These are phyloP conservation scores for Stegostoma tigrinum DNA, from an alignment of 2,113 vertebrate species.

Conservation along the genomic window DNA sequence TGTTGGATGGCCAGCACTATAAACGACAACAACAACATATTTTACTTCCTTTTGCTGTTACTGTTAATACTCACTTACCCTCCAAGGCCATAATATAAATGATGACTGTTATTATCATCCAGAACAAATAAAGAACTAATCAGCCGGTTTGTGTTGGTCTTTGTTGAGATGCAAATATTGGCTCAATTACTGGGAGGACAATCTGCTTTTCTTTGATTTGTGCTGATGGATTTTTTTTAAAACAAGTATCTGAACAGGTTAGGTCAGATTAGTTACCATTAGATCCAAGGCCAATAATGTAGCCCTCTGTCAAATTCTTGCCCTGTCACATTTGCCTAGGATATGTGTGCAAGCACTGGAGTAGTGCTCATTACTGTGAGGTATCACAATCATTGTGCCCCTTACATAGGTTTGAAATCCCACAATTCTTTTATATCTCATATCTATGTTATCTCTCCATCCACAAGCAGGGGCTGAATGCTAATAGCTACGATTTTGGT, in stretches of 20 bases:
- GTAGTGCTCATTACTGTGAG: background rate
- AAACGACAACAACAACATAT: background rate
- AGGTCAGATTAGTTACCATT: background rate
- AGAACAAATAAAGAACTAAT: background rate
- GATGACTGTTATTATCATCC: background rate
- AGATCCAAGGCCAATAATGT: background rate
- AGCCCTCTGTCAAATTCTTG: background rate
- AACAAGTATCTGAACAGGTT: background rate
- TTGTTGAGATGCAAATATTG: background rate
- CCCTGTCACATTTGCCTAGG: background rate
- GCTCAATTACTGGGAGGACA: background rate
- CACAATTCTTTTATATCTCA: background rate
- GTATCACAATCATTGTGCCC: background rate
- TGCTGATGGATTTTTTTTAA: background rate
- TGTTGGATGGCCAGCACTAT: background rate
- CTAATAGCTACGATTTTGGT: too few relatives aligned
- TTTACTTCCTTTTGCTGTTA: background rate
- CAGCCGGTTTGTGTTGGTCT: background rate
- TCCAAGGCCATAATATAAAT: background rate
- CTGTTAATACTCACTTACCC: background rate
- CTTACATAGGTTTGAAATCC: background rate
- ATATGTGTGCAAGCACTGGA: background rate
- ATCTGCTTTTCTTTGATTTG: background rate
- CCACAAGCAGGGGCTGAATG: too few relatives aligned
- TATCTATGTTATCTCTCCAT: too few relatives aligned